Evolutionary conservation across 1,140 invertebrate species (phyloP).

Genomic region (Scaptodrosophila lebanonensis): DNA sequence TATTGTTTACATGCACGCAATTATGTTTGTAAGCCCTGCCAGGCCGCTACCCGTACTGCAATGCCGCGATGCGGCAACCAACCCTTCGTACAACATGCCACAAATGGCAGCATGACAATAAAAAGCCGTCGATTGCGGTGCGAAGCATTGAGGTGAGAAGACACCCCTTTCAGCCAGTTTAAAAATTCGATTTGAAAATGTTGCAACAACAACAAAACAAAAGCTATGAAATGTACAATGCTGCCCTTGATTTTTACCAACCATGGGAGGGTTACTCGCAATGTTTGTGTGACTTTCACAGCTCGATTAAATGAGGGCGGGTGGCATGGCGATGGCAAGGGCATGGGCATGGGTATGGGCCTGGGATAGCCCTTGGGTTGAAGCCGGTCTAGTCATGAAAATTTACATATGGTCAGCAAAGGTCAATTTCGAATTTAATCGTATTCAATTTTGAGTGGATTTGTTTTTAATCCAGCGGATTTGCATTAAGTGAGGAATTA

Average conservation of each 20-base stretch:
- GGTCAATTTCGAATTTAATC: conserved; percentile 71
- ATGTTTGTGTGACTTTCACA: conserved; percentile 50
- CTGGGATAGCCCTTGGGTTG: no score
- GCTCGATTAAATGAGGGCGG: conserved; percentile 41
- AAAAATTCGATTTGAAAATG: conserved; percentile 67
- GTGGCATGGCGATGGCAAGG: not conserved
- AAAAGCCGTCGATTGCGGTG: conserved; percentile 21
- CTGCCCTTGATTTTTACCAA: not conserved
- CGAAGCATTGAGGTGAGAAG: conserved; percentile 5
- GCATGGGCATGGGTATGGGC: no score
- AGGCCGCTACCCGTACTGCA: conserved; percentile 12
- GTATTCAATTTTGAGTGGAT: conserved; percentile 73
- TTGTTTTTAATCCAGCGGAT: conserved; percentile 63
- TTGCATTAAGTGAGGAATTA: conserved; percentile 40
- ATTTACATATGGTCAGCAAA: conserved; percentile 65
- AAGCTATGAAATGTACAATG: not conserved
- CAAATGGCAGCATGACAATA: conserved; percentile 43
- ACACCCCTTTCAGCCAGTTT: conserved; percentile 12
- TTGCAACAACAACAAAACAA: conserved; percentile 32
- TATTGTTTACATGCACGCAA: conserved; percentile 75
- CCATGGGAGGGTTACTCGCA: no score
- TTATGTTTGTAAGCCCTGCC: conserved; percentile 46
- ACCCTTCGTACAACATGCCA: conserved; percentile 30
- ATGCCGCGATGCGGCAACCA: conserved; percentile 4
- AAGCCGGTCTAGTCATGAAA: no score